Base-by-base conservation (phyloP, 2,113 vertebrate genomes). In the Chelonoidis abingdonii region DNA sequence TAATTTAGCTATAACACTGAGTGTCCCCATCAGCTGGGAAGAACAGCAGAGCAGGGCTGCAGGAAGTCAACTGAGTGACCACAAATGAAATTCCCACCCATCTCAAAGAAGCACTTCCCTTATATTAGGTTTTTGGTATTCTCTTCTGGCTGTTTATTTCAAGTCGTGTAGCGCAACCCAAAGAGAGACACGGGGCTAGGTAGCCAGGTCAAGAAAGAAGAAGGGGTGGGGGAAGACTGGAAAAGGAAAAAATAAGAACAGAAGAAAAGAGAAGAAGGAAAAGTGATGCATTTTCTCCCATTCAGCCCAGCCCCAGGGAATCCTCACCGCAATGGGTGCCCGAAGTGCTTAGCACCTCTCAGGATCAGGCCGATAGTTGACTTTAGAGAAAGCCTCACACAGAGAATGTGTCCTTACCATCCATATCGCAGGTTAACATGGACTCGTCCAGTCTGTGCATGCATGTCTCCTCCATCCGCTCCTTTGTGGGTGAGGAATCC, bases 401-500 rank as follows among this genome's bases (percentile, higher is more conserved):
- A 14, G 62, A 38, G 17, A 72, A 22, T 10, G 31, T 5, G 0
- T 1, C 25, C 93, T 97, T 89, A 98, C 98, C 98, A 0, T 98
- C 98, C 97, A 98, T 83, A 65, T 98, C 98, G 0, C 98, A 98
- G 96, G 21, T 94, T 95, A 98, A 78, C 90, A 98, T 96, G 89
- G 98, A 96, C 89, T 98, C 98, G 0, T 98, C 98, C 90, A 98
- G 96, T 0, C 97, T 98, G 79, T 98, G 98, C 10, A 95, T 83
- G 1, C 98, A 98, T 21, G 89, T 29, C 59, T 98, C 98, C 50
- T 99, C 98, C 93, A 97, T 92, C 47, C 98, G 22, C 79, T 99
- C 98, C 96, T 98, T 99, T 91, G 88, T 97, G 2, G 98, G 98
- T 5, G 98, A 98, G 1, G 98, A 96, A 16, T 98, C 98, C 1